Conservation (phyloP, 2,113 vertebrate genomes). For the Vidua macroura region DNA sequence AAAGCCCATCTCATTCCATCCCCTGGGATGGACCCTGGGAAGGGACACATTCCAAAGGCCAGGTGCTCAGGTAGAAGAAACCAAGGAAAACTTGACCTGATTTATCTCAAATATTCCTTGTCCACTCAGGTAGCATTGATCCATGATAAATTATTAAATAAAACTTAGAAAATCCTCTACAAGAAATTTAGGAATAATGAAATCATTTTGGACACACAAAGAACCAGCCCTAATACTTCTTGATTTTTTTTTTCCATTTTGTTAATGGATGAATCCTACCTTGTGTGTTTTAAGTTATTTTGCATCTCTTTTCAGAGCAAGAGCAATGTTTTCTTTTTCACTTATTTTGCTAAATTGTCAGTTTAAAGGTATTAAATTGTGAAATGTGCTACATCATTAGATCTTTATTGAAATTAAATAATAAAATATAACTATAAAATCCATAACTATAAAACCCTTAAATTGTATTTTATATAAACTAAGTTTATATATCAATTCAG, state of each 20-base stretch:
- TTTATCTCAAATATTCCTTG: background rate
- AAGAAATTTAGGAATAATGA: background rate
- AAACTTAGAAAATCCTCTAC: background rate
- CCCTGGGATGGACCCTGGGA: background rate
- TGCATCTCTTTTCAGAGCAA: background rate
- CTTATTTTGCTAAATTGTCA: background rate
- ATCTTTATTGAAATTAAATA: background rate
- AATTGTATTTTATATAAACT: no score
- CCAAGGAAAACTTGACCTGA: background rate
- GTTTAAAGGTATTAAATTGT: background rate
- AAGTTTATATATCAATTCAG: no score
- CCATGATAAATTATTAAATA: background rate
- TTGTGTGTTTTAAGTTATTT: background rate
- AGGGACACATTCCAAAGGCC: background rate
- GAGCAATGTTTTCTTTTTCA: background rate
- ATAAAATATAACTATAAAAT: no score
- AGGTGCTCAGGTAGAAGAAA: background rate
- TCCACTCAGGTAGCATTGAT: background rate
- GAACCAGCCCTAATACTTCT: no score
- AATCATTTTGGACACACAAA: background rate
- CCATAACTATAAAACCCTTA: no score
- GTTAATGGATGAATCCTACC: rapidly evolving
- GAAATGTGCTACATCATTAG: background rate
- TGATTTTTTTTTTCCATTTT: background rate
- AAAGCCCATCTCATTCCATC: background rate